Percentiles rank a stretch among this genome's conserved stretches.
These are phyloP conservation scores for Drosophila rellima DNA, from an alignment of 2,888 invertebrate species.

Conservation along the genomic window DNA sequence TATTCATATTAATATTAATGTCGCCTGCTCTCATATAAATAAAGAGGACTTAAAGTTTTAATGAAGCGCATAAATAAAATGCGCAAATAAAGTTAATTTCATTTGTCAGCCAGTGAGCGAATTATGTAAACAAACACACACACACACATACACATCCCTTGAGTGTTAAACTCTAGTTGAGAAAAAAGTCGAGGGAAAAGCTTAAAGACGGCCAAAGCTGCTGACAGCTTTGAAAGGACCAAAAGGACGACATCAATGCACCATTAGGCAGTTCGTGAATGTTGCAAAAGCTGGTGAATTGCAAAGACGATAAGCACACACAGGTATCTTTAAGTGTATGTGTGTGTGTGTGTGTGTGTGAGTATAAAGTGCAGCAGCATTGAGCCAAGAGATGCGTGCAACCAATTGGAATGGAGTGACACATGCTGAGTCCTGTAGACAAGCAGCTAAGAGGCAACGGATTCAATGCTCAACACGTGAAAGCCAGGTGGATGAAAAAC, in stretches of 20 bases:
- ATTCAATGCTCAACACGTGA: constrained; percentile 14
- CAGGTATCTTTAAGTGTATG: constrained; percentile 3
- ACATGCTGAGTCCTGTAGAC: constrained; percentile 51
- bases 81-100: constrained; percentile 76
- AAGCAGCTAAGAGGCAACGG: constrained; percentile 16
- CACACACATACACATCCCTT: background rate
- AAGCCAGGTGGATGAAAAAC: background rate
- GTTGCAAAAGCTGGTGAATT: constrained; percentile 36
- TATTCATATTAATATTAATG: constrained; percentile 64
- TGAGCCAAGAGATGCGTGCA: constrained; percentile 39
- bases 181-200: constrained; percentile 8
- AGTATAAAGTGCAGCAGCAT: constrained; percentile 49
- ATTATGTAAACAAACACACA: constrained; percentile 9
- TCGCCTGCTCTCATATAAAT: constrained; percentile 57
- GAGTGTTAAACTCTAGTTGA: constrained; percentile 1
- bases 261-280: constrained; percentile 30
- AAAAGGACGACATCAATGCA: constrained; percentile 21
- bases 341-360: constrained; percentile 17
- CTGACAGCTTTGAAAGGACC: constrained; percentile 29
- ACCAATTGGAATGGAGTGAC: constrained; percentile 65
- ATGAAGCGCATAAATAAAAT: constrained; percentile 81
- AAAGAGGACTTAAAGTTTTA: constrained; percentile 76
- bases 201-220: constrained; percentile 34
- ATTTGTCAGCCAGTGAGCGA: constrained; percentile 55
- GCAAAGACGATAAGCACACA: constrained; percentile 40